Base-by-base conservation (phyloP, 2,113 vertebrate species). In the Oryzias curvinotus region DNA sequence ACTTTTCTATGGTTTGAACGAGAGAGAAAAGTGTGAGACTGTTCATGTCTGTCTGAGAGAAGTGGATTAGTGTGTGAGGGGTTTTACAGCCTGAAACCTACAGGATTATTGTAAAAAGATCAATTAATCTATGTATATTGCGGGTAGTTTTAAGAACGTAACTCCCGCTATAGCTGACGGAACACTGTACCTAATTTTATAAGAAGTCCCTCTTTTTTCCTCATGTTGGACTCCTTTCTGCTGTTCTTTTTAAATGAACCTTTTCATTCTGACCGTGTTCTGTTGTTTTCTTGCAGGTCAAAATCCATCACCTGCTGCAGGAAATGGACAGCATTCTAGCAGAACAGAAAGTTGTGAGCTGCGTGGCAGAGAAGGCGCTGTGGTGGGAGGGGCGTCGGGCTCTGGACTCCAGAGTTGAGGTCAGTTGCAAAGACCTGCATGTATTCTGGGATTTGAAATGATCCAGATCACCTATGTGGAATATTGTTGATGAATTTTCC, bases 311-410 rank as follows among this genome's bases (percentile, higher is more conserved):
- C 0, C 52, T 90, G 4, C 83, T 98, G 49, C 87, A 75, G 16
- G 94, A 98, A 52, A 92, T 98, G 2, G 93, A 95, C 0, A 41
- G 66, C 15, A 93, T 98, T 67, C 90, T 93, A 72, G 91, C 85
- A 67, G 91, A 93, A n/a, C 96, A 98, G 88, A 95, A 95, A 66
- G 91, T 87, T 28, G 84, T 93, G 75, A 95, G 89, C 73, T 84
- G 25, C 23, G 89, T 93, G 41, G 92, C 92, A 0, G 94, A 96
- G 30, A 96, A 95, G 69, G 84, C 72, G 2, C 86, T 90, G 30
- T 98, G 96, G 96, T 98, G 96, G 96, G 87, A 90, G 2, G 91
- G 91, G 0, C 91, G 96, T 16, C 86, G 86, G 5, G 67, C 80
- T 0, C 91, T 98, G 25, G 94, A 98, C 61, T 65, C 6, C 2